Percentiles rank a stretch among this genome's conserved stretches.
phyloP scores from a whole-genome alignment of 2,888 invertebrate species.

The Venusia cambrica region DNA sequence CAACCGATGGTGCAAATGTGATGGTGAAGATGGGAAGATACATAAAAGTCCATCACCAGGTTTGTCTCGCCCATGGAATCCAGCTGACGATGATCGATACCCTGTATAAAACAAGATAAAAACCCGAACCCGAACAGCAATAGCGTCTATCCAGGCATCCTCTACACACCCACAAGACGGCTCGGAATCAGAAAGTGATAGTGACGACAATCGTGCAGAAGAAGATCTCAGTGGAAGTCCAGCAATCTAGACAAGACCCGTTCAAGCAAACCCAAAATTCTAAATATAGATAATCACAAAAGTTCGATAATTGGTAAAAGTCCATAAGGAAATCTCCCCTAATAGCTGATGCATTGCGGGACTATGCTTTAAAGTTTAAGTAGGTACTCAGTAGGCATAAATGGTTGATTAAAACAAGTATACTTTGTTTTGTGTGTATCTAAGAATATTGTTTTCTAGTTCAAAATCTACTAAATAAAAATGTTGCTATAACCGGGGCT shows the following conservation, averaged over 20 bases:
- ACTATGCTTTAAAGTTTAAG: background rate
- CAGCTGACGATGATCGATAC: constrained; percentile 1
- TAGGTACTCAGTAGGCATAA: too few relatives aligned
- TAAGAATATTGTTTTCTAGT: too few relatives aligned
- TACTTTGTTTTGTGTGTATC: too few relatives aligned
- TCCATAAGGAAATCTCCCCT: constrained; percentile 1
- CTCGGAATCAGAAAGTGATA: constrained; percentile 2
- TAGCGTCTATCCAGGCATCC: constrained; percentile 2
- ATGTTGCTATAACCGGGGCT: too few relatives aligned
- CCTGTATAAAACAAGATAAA: constrained; percentile 1
- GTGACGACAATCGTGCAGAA: too few relatives aligned
- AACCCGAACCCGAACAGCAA: constrained; percentile 2
- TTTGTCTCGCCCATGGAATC: constrained; percentile 4
- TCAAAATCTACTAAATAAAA: too few relatives aligned
- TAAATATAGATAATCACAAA: background rate
- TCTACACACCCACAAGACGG: too few relatives aligned
- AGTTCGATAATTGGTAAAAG: constrained; percentile 1
- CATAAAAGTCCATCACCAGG: background rate
- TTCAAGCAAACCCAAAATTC: too few relatives aligned
- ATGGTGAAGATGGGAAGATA: constrained; percentile 2
- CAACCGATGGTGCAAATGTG: constrained; percentile 4
- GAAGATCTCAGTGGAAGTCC: too few relatives aligned
- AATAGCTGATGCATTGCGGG: background rate
- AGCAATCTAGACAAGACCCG: too few relatives aligned
- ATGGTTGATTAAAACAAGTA: too few relatives aligned